Percentiles rank a stretch among this genome's conserved stretches.
Conservation (phyloP, 2,113 vertebrate species). For the Gadus chalcogrammus region DNA sequence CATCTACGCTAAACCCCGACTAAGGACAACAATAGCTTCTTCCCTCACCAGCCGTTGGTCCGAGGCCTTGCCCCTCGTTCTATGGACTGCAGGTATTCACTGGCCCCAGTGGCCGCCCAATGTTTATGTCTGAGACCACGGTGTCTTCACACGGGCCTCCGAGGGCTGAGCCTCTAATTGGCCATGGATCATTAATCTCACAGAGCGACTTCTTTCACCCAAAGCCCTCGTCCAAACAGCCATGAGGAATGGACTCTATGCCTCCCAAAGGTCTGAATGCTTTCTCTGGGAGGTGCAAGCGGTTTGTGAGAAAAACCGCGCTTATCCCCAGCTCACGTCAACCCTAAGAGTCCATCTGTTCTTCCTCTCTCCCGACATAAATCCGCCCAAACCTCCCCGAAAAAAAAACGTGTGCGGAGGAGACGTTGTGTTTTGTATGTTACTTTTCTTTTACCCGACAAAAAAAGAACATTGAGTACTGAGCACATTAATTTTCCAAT, state of each 20-base stretch:
- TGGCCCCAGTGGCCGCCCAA: constrained; percentile 33
- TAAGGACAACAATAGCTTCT: constrained; percentile 7
- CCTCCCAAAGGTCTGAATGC: constrained; percentile 53
- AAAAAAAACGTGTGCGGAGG: neutral
- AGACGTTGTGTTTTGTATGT: too few relatives aligned
- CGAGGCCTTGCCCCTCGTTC: constrained; percentile 30
- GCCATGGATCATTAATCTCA: constrained; percentile 76
- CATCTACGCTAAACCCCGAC: constrained; percentile 44
- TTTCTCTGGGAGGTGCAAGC: constrained; percentile 45
- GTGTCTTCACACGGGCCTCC: constrained; percentile 60
- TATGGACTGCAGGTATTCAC: constrained; percentile 64
- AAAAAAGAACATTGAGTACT: neutral
- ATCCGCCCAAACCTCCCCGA: neutral
- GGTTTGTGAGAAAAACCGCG: constrained; percentile 54
- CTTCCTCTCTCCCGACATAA: constrained; percentile 42
- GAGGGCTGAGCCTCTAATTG: constrained; percentile 73
- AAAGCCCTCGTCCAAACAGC: constrained; percentile 65
- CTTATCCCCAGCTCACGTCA: constrained; percentile 46
- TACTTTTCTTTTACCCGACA: too few relatives aligned
- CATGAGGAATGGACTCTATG: constrained; percentile 53
- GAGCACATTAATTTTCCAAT: constrained; percentile 15
- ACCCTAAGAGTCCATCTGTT: constrained; percentile 35
- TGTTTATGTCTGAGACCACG: constrained; percentile 66
- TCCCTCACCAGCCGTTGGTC: constrained; percentile 35
- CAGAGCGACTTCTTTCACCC: constrained; percentile 57